phyloP scores from a whole-genome alignment of 2,113 vertebrate genomes.

The Bufo gargarizans region DNA sequence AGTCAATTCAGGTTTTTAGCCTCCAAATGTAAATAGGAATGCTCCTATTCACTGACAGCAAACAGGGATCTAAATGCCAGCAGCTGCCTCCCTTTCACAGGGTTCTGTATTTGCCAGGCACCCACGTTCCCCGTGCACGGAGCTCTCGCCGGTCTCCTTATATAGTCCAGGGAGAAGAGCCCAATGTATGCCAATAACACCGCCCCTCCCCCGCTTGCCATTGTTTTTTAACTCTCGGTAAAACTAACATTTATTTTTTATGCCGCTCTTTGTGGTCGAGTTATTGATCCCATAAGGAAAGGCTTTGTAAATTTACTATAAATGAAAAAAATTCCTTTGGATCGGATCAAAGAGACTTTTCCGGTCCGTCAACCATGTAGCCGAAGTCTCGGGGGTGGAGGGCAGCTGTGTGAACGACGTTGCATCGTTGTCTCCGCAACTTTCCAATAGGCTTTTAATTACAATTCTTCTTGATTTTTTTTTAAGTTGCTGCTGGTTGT shows the following conservation, averaged over 20 bases:
- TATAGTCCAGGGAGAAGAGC: slow-evolving; percentile 3
- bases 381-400: background rate
- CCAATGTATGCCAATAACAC: background rate
- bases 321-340: slow-evolving; percentile 16
- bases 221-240: background rate
- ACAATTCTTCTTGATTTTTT: no score
- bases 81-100: no score
- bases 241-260: slow-evolving; percentile 24
- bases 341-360: background rate
- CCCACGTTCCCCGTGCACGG: no score
- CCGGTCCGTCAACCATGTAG: background rate
- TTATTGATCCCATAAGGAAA: slow-evolving; percentile 33
- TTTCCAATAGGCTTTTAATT: no score
- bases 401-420: no score
- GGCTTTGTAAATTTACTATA: background rate
- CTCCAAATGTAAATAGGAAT: no score
- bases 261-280: slow-evolving; percentile 13
- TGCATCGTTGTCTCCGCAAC: background rate
- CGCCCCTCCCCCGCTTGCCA: background rate
- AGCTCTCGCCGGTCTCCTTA: background rate
- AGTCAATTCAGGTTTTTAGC: no score
- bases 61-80: no score
- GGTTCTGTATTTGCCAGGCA: no score
- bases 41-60: no score
- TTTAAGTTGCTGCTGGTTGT: no score